phyloP scores from a whole-genome alignment of 2,113 vertebrate genomes.

The Herpetotheres cachinnans region DNA sequence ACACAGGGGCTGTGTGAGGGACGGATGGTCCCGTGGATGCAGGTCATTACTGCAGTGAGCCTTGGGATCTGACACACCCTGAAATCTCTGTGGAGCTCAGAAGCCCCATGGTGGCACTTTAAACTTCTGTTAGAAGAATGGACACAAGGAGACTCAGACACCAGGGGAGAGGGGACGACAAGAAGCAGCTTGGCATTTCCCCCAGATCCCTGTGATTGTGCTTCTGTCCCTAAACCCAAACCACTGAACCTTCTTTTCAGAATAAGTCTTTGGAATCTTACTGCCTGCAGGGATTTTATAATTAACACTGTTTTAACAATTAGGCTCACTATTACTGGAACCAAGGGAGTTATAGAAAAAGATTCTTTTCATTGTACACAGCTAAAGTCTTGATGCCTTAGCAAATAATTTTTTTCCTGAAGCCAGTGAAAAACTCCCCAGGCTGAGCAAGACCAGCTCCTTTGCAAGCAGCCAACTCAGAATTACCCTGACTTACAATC shows the following conservation, averaged over 20 bases:
- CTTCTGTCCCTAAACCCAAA: not conserved
- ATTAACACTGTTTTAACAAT: not conserved
- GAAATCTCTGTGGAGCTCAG: not conserved
- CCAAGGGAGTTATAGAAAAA: not conserved
- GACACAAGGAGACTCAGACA: not conserved
- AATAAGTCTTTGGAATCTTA: not conserved
- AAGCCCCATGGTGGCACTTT: not conserved
- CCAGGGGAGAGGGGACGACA: not conserved
- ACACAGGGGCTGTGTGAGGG: accelerated
- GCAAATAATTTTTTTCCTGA: not conserved
- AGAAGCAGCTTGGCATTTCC: not conserved
- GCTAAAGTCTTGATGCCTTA: not conserved
- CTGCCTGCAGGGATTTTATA: not conserved
- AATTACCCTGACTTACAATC: not conserved
- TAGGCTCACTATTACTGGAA: not conserved
- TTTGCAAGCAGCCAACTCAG: not conserved
- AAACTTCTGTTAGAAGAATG: not conserved
- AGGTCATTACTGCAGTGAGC: not conserved
- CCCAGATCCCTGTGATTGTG: not conserved
- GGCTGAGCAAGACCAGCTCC: not conserved
- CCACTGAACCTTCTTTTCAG: not conserved
- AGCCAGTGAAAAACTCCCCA: not conserved
- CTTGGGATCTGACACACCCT: not conserved
- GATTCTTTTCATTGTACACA: not conserved
- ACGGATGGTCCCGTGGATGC: not conserved